Percentiles rank a stretch among this genome's conserved stretches.
These are phyloP conservation scores for Caenorhabditis inopinata DNA, from an alignment of 1,140 invertebrate species.

Conservation along the genomic window DNA sequence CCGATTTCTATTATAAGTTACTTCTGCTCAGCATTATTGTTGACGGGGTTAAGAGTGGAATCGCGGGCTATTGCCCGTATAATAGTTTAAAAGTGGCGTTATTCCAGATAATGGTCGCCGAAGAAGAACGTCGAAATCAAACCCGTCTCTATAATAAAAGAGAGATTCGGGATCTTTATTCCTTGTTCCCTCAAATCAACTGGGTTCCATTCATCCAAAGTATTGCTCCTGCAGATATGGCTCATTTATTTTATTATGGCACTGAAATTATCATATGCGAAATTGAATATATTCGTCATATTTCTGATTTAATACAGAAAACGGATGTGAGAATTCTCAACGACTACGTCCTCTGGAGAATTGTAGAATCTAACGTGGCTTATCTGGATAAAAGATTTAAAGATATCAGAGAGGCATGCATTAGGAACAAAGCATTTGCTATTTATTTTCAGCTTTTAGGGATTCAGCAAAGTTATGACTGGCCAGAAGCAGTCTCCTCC, in stretches of 20 bases:
- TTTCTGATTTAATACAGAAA: slow-evolving; percentile 33
- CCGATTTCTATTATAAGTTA: no score
- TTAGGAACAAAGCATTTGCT: background rate
- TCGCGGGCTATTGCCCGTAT: no score
- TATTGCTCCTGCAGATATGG: slow-evolving; percentile 39
- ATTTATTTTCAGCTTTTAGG: slow-evolving; percentile 36
- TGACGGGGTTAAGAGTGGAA: no score
- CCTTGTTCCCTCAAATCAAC: slow-evolving; percentile 44
- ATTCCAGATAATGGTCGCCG: slow-evolving; percentile 51
- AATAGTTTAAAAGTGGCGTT: no score
- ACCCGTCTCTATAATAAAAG: slow-evolving; percentile 51
- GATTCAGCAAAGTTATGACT: slow-evolving; percentile 50
- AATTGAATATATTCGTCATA: slow-evolving; percentile 46
- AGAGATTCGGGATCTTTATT: slow-evolving; percentile 41
- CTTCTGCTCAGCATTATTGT: no score
- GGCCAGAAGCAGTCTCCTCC: slow-evolving; percentile 65
- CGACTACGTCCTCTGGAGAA: slow-evolving; percentile 51
- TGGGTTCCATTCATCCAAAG: slow-evolving; percentile 45
- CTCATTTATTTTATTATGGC: slow-evolving; percentile 42
- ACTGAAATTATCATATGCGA: slow-evolving; percentile 48
- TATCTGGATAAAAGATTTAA: slow-evolving; percentile 53
- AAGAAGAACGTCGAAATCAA: slow-evolving; percentile 51
- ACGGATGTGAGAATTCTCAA: slow-evolving; percentile 41
- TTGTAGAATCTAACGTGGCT: slow-evolving; percentile 42
- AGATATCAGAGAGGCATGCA: slow-evolving; percentile 50